phyloP scores from a whole-genome alignment of 1,140 invertebrate genomes.

The Drosophila persimilis region DNA sequence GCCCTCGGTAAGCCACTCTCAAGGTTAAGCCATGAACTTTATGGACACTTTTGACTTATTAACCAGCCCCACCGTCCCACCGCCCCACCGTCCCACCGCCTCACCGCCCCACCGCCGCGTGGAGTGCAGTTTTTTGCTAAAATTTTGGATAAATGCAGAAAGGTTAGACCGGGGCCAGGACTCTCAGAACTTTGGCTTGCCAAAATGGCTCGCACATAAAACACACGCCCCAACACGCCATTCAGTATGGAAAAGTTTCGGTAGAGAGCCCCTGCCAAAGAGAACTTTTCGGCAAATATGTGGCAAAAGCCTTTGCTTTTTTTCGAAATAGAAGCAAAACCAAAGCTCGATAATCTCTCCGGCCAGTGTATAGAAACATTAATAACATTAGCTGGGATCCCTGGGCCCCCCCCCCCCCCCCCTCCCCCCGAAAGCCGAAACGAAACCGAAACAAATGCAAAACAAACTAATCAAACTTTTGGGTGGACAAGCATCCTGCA shows the following conservation, averaged over 20 bases:
- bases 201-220: conserved; percentile 35
- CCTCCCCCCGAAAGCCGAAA: not conserved
- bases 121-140: conserved; percentile 17
- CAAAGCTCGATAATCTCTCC: conserved; percentile 48
- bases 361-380: conserved; percentile 59
- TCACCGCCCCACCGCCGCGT: not conserved
- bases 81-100: not conserved
- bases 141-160: conserved; percentile 9
- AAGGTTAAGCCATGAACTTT: conserved; percentile 50
- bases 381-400: conserved; percentile 67
- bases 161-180: not conserved
- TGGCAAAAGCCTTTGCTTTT: too few species aligned
- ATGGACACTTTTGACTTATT: conserved; percentile 10
- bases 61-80: conserved; percentile 1
- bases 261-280: conserved; percentile 4
- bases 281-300: conserved; percentile 35
- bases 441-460: conserved; percentile 41
- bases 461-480: conserved; percentile 78
- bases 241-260: conserved; percentile 19
- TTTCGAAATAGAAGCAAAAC: not conserved
- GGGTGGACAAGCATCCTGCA: not conserved
- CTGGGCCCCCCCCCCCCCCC: not conserved
- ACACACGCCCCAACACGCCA: conserved; percentile 1
- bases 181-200: too few species aligned
- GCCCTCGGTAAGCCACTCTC: conserved; percentile 1